These are phyloP conservation scores for Picathartes gymnocephalus DNA, from an alignment of 2,113 vertebrate genomes.

Conservation along the genomic window DNA sequence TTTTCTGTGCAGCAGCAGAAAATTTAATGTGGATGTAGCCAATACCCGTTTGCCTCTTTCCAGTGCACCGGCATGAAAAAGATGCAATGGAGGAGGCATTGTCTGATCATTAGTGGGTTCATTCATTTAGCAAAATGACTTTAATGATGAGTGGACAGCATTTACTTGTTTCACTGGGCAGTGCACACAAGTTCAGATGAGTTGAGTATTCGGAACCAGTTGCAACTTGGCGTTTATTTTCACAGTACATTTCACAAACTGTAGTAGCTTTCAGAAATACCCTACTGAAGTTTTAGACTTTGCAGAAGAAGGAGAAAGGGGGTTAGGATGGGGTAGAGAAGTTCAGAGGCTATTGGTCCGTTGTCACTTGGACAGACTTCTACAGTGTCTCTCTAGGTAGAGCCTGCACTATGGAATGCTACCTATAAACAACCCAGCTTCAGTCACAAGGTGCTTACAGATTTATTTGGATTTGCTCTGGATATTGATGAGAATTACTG, in stretches of 20 bases:
- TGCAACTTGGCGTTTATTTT: neutral
- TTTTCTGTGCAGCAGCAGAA: neutral
- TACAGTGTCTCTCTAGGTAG: neutral
- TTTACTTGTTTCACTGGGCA: neutral
- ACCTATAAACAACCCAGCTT: neutral
- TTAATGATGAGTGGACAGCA: neutral
- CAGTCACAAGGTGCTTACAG: neutral
- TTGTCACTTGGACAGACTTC: neutral
- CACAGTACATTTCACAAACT: neutral
- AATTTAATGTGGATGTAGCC: neutral
- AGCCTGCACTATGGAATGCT: neutral
- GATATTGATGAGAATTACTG: neutral
- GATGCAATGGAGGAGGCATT: neutral
- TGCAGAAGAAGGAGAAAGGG: neutral
- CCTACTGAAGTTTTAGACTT: neutral
- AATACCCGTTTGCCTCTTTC: neutral
- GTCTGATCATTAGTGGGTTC: neutral
- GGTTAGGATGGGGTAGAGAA: neutral
- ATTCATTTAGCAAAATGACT: neutral
- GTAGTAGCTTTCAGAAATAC: neutral
- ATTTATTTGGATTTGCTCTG: neutral
- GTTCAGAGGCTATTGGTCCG: accelerated
- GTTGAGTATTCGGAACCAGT: neutral
- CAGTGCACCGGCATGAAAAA: neutral
- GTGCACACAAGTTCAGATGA: neutral